Base-by-base conservation (phyloP, 2,888 invertebrate species). In the Troilus luridus region DNA sequence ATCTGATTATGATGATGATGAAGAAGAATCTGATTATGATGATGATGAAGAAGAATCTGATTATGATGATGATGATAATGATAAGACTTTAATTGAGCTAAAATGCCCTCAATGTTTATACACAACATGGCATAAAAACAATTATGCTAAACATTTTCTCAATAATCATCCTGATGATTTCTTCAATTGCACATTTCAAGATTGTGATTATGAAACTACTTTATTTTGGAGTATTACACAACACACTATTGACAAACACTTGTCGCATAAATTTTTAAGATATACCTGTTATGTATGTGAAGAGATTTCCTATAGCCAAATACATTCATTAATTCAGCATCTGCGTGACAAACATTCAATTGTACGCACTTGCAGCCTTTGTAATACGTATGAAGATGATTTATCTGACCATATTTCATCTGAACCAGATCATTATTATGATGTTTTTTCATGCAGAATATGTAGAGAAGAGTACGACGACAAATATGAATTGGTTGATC, bases 311-410 rank as follows among this genome's bases (percentile, higher is more conserved):
- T 56, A 12, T n/a, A 0, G 1, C 14, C 3, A 56, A 56, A 11
- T 85, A 56, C 14, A 85, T 56, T 85, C 85, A 14, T 58, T 85
- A n/a, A 85, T 85, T n/a, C 85, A 85, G 85, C 85, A 85, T 85
- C 56, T 85, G 10, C 56, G 85, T 11, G 56, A 85, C 8, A 85
- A 85, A 85, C 56, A 85, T 12, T 12, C 21, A 41, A n/a, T 85
- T 85, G 21, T n/a, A 11, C 9, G 11, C 11, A 7, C 0, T 11
- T 85, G 85, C 9, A 56, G 7, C 17, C n/a, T 85, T 0, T 85
- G 85, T n/a, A 21, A 85, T 56, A n/a, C 56, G 21, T 85, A 85
- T n/a, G 85, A 56, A 85, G 56, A 85, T n/a, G 56, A 85, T 58
- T 56, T 85, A n/a, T 21, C 85, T 0, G 85, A 85, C 21, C 85